Base-by-base conservation (phyloP, 2,113 vertebrate species). In the Natator depressus region DNA sequence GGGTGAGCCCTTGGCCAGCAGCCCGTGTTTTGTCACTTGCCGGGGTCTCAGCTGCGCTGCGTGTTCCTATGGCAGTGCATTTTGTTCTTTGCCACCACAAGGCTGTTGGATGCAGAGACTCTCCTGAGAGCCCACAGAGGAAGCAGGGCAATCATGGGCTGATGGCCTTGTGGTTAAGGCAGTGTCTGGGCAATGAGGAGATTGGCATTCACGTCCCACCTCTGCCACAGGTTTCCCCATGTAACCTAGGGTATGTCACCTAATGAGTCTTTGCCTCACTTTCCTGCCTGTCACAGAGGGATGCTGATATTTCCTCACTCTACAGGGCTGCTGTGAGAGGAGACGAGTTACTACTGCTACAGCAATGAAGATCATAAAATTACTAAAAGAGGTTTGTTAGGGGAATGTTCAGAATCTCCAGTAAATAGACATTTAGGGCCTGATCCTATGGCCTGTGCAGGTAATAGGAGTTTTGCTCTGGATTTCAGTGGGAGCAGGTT, bases 21-120 rank as follows among this genome's bases (percentile, higher is more conserved):
- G 35, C 29, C 62, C 11, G 13, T 35, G 62, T 65, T 35, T 35
- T 65, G 31, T 65, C 14, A 0, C 4, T 3, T 81, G 76, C 76
- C 38, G 4, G 53, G 50, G 24, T 20, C 42, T 75, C 0, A 0
- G 49, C 9, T n/a, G 13, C 65, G 65, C 46, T 14, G 12, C 1
- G 2, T 25, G 35, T 46, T 55, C 16, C 22, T 50, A 19, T 5
- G 42, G 31, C 46, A 65, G 62, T 24, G 9, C 24, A 6, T 57
- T 57, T 57, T 24, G 10, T 10, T 57, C 55, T 27, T 57, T 57
- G 25, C 53, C 20, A 54, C 20, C 53, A 54, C 8, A 54, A 51
- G 50, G 19, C 19, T 53, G 53, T 53, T 53, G 53, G 53, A 22
- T 54, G 53, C 53, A 54, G 53, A 54, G 53, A 22, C 53, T 22